Conservation (phyloP, 2,113 vertebrate species). For the Sclerurus mexicanus region DNA sequence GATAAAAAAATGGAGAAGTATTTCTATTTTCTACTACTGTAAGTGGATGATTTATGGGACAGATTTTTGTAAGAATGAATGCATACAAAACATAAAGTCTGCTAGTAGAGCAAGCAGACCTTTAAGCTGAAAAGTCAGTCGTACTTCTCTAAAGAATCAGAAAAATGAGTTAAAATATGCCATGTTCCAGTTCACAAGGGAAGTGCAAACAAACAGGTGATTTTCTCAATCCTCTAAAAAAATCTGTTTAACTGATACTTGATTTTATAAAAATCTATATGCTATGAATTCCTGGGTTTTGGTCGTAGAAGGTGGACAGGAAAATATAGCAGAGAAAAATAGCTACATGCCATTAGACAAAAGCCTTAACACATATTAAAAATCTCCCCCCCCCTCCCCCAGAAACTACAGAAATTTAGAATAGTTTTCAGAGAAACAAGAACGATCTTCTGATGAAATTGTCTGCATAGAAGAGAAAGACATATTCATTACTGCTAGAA, state of each 20-base stretch:
- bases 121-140: background rate
- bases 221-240: background rate
- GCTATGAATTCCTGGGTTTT: background rate
- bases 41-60: background rate
- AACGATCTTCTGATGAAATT: background rate
- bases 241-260: background rate
- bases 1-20: background rate
- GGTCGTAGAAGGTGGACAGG: background rate
- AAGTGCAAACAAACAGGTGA: background rate
- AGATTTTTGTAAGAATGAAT: background rate
- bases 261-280: background rate
- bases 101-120: background rate
- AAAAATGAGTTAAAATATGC: background rate
- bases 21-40: background rate
- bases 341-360: background rate
- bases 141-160: background rate
- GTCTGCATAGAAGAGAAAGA: background rate
- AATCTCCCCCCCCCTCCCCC: too few relatives aligned
- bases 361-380: background rate
- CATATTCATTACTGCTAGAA: background rate
- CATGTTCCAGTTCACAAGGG: background rate
- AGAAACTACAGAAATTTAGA: background rate
- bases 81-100: background rate
- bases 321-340: background rate
- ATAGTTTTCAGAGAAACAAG: background rate